phyloP scores from a whole-genome alignment of 2,888 invertebrate genomes.

The Crocallis elinguaria region DNA sequence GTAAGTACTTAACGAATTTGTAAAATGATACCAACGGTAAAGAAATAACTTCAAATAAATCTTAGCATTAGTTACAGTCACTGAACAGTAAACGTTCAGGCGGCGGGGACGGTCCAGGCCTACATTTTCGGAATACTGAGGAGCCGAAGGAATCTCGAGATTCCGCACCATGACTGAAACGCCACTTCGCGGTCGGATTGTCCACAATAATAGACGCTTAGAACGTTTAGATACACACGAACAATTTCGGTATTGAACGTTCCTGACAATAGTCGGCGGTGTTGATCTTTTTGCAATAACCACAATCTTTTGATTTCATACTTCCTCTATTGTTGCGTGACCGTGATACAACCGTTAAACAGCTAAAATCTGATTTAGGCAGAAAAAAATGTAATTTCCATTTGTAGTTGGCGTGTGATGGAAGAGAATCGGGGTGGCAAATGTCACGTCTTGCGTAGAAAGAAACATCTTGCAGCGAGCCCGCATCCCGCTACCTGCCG shows the following conservation, averaged over 20 bases:
- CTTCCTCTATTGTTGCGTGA: slow-evolving; percentile 36
- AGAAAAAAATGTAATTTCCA: neutral
- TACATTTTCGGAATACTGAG: slow-evolving; percentile 32
- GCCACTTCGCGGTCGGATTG: slow-evolving; percentile 61
- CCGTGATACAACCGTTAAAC: slow-evolving; percentile 20
- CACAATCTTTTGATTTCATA: slow-evolving; percentile 38
- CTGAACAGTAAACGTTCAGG: slow-evolving; percentile 20
- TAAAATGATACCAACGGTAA: slow-evolving; percentile 12
- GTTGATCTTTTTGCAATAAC: slow-evolving; percentile 39
- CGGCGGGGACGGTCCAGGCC: slow-evolving; percentile 10
- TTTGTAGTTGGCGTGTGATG: slow-evolving; percentile 19
- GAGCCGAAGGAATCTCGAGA: slow-evolving; percentile 41
- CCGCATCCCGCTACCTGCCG: slow-evolving; percentile 78
- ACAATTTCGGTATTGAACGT: slow-evolving; percentile 49
- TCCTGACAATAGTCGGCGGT: slow-evolving; percentile 51
- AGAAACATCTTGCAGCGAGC: slow-evolving; percentile 53
- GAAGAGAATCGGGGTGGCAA: slow-evolving; percentile 66
- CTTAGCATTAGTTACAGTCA: slow-evolving; percentile 27
- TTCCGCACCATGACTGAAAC: slow-evolving; percentile 54
- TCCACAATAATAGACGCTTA: slow-evolving; percentile 53
- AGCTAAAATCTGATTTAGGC: slow-evolving; percentile 42
- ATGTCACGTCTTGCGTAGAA: slow-evolving; percentile 53
- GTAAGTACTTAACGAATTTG: too few species aligned
- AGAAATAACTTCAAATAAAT: slow-evolving; percentile 22
- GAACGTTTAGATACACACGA: slow-evolving; percentile 64